Evolutionary conservation across 2,797 vertebrate species (phyloP).

Genomic region (Manis crassicaudata): DNA sequence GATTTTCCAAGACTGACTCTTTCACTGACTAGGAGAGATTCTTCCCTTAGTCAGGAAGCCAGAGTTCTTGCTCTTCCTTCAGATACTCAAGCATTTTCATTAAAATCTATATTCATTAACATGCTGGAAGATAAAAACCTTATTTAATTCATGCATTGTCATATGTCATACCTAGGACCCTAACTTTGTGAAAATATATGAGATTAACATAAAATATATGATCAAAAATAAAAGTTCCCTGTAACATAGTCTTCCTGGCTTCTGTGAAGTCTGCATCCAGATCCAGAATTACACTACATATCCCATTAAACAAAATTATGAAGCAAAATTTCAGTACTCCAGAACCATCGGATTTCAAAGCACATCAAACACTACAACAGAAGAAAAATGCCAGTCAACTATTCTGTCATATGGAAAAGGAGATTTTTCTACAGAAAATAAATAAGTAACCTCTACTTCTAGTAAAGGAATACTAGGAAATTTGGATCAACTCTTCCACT

Average conservation of each 20-base stretch:
- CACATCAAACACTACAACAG: background rate
- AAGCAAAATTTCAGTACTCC: background rate
- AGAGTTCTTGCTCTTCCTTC: background rate
- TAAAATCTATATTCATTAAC: background rate
- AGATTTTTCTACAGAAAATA: background rate
- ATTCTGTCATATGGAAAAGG: background rate
- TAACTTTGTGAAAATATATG: background rate
- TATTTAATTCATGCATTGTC: background rate
- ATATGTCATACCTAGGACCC: background rate
- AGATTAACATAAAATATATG: background rate
- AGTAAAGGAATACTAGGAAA: background rate
- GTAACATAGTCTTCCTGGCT: background rate
- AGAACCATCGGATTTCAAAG: background rate
- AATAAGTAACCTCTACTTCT: background rate
- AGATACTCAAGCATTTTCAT: background rate
- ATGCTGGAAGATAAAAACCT: background rate
- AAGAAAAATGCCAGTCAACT: background rate
- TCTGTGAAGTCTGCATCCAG: background rate
- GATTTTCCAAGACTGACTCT: background rate
- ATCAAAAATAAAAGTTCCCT: background rate
- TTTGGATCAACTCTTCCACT: background rate
- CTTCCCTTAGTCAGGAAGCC: background rate
- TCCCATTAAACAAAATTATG: background rate
- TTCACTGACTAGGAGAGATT: background rate
- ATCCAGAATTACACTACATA: background rate